Evolutionary conservation across 2,797 vertebrate genomes (phyloP), one percentile per base, ranked within the genome.

Genomic region (Falco novaeseelandiae): DNA sequence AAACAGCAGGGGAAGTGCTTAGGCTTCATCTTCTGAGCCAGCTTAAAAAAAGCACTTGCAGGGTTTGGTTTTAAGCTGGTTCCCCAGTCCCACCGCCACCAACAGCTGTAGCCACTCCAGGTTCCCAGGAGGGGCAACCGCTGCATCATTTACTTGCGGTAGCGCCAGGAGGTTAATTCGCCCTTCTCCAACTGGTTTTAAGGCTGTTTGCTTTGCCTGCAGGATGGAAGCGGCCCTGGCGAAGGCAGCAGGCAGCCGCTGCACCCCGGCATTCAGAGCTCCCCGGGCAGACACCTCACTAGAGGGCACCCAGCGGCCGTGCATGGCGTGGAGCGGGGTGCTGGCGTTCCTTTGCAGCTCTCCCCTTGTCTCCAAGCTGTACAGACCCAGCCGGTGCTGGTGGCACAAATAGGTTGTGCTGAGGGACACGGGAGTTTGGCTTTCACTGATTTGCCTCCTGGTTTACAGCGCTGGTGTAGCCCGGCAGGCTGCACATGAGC

Each of bases 241-340:
- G 51, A 7, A 62, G 58, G 63, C 23, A 1, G 23, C 32, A 5
- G 7, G 25, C 13, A 23, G 30, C 63, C n/a, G 4, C 46, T 48
- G 66, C 63, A 12, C n/a, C 72, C 62, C 9, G 1, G 1, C 1
- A 2, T 14, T 25, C 3, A 0, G 36, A 30, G 83, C 65, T 76
- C 57, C 82, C 20, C 2, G 1, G 54, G 2, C 19, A 3, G 51
- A 51, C 40, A 1, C 23, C 51, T 94, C 92, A 23, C 82, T 94
- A 94, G 95, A 66, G 90, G 95, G 93, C 93, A 79, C 73, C 81
- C 87, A 1, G 15, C 0, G 4, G 65, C 78, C 9, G 15, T 5
- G 21, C 29, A 1, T 32, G 63, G 62, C 22, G 1, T 0, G 2
- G 42, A 16, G 71, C 26, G 0, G 69, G 58, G 4, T n/a, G 36